Evolutionary conservation across 2,888 invertebrate species (phyloP), one percentile per base, ranked within the genome.

Genomic region (Pseudoips prasinana): DNA sequence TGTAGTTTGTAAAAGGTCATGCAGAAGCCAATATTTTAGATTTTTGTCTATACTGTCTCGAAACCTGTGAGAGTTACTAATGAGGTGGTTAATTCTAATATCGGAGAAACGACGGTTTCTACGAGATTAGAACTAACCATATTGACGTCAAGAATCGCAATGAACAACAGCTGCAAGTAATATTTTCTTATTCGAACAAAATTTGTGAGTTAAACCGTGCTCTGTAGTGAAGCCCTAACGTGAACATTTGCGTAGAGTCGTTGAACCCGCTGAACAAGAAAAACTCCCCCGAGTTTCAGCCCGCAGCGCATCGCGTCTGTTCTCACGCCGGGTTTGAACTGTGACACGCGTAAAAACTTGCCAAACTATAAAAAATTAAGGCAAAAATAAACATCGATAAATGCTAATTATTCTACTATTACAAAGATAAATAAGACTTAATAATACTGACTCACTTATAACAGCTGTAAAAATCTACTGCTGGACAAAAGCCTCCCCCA

Each of bases 211-310:
- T 18, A 33, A 42, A 46, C 42, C 37, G 42, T 22, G 2, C 14
- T 14, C 14, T 14, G 14, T 30, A 6, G 35, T 42, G 56, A 54
- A 52, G 53, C 47, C 41, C 48, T 53, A 58, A 46, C 45, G 39
- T 22, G 39, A 63, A 62, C 74, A 70, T 73, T 73, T 70, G 72
- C 73, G 66, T 47, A 38, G n/a, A 63, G 84, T 78, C 86, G 72
- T 68, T 85, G 87, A 86, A 83, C 87, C 61, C 62, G 62, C 56
- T 75, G 73, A 74, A 85, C 70, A 85, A n/a, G n/a, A n/a, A 86
- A 87, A 86, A 81, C 78, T 83, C 85, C 87, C 87, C 83, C 71
- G 77, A 69, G 65, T 79, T 85, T 83, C 85, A 85, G 80, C 47
- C 40, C 44, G 45, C 23, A 53, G 40, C 54, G 58, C 61, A 41